Conservation (phyloP, 2,797 vertebrate species). For the Neostethus bicornis region DNA sequence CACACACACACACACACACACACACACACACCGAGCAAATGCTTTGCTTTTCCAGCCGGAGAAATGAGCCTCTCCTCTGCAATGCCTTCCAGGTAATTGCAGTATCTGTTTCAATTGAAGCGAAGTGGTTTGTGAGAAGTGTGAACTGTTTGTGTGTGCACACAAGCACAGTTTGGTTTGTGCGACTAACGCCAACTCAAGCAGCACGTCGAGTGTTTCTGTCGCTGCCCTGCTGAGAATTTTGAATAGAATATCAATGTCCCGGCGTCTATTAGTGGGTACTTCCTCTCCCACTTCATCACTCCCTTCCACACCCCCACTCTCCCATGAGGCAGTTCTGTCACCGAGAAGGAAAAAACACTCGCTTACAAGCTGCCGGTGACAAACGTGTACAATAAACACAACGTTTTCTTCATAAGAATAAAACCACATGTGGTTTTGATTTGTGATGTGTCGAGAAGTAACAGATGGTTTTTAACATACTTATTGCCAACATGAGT, state of each 20-base stretch:
- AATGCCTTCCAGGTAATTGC: slow-evolving; percentile 63
- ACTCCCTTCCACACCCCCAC: slow-evolving; percentile 6
- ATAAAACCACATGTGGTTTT: slow-evolving; percentile 51
- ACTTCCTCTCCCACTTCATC: slow-evolving; percentile 17
- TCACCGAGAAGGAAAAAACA: slow-evolving; percentile 8
- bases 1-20: slow-evolving; percentile 23
- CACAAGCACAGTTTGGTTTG: slow-evolving; percentile 20
- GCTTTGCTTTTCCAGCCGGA: slow-evolving; percentile 21
- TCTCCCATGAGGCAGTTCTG: slow-evolving; percentile 30
- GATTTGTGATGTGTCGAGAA: slow-evolving; percentile 34
- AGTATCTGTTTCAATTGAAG: slow-evolving; percentile 59
- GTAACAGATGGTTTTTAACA: slow-evolving; percentile 57
- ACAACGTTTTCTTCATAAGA: slow-evolving; percentile 40
- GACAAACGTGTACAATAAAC: slow-evolving; percentile 40
- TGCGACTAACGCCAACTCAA: slow-evolving; percentile 33
- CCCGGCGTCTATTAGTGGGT: slow-evolving; percentile 30
- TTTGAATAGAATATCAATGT: slow-evolving; percentile 74
- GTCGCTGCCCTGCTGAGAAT: slow-evolving; percentile 66
- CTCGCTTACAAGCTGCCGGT: slow-evolving; percentile 22
- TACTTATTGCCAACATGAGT: slow-evolving; percentile 47
- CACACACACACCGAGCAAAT: slow-evolving; percentile 27
- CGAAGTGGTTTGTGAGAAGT: slow-evolving; percentile 37
- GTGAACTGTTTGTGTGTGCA: slow-evolving; percentile 27
- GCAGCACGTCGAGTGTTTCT: slow-evolving; percentile 14
- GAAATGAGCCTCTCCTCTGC: slow-evolving; percentile 11